Evolutionary conservation across 2,113 vertebrate species (phyloP), one percentile per base, ranked within the genome.

Genomic region (Neodon shergylaensis): DNA sequence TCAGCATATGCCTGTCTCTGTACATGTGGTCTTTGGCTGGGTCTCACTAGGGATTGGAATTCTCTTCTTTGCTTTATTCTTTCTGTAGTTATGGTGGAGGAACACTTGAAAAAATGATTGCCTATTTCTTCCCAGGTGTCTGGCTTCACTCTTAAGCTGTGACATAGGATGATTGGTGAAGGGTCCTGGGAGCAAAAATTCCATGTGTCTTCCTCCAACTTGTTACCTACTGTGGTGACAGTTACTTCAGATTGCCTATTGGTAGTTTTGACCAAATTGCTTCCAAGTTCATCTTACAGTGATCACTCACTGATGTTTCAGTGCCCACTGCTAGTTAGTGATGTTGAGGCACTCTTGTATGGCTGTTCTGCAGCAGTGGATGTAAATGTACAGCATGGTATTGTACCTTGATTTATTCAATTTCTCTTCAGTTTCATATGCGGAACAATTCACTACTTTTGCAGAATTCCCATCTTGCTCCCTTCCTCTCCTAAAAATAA

Each of bases 1-100:
- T 79, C 94, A 61, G 90, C 84, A 11, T 76, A 63, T 94, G n/a
- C 85, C 91, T 98, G 4, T 97, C 92, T 98, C 39, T 97, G 54
- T 58, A 63, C 70, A 95, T 42, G 95, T 90, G 47, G 19, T 84
- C 10, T 94, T 88, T 88, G 6, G 22, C 42, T 79, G 92, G 47
- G 86, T 91, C 66, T 79, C 11, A 44, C 78, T n/a, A 93, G 24
- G 76, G 87, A 2, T 61, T 76, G 4, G 52, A 66, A 77, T 54
- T 73, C 94, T 88, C 77, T 95, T 88, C 11, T 76, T 81, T 42
- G 61, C 63, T 95, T 90, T 70, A 13, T 66, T 91, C 65, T 86
- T 85, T 33, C 89, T 95, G 3, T 36, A 78, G 12, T 91, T 91
- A 42, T 17, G 77, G 26, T 28, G 31, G 10, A 66, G 42, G 4